Conservation (phyloP, 1,140 invertebrate genomes). For the Ptiloglossa arizonensis region DNA sequence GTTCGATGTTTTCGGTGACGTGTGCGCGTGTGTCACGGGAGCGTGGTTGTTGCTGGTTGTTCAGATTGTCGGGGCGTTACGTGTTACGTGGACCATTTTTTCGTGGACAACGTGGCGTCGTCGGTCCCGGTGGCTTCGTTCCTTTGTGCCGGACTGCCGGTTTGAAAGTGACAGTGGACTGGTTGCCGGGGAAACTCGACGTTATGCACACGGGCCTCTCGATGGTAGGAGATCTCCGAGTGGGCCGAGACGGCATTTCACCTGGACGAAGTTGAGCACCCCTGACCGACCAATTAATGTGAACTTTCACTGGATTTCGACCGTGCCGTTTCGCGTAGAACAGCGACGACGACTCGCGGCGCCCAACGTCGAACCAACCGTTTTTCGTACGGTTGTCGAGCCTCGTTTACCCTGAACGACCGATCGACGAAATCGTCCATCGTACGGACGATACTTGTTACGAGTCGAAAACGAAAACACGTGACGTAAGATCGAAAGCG, state of each 20-base stretch:
- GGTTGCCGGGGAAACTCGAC: slow-evolving; percentile 71
- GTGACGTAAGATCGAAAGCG: slow-evolving; percentile 45
- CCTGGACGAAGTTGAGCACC: background rate
- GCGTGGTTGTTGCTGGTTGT: no score
- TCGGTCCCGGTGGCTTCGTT: slow-evolving; percentile 48
- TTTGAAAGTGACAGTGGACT: slow-evolving; percentile 79
- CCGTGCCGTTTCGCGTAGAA: slow-evolving; percentile 8
- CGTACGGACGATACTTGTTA: background rate
- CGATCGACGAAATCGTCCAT: background rate
- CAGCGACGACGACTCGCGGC: background rate
- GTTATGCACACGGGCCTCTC: slow-evolving; percentile 48
- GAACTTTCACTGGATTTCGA: slow-evolving; percentile 75
- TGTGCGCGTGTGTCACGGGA: no score
- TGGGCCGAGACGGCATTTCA: background rate
- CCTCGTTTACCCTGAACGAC: background rate
- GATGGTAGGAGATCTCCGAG: slow-evolving; percentile 69
- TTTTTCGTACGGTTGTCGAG: background rate
- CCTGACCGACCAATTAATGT: slow-evolving; percentile 49
- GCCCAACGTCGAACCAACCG: no score
- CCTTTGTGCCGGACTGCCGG: slow-evolving; percentile 73
- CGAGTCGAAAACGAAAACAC: slow-evolving; percentile 12
- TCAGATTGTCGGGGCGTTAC: no score
- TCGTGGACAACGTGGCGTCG: slow-evolving; percentile 12
- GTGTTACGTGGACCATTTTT: slow-evolving; percentile 37
- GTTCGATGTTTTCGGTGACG: no score